phyloP scores from a whole-genome alignment of 37 sponge, comb jelly and placozoan species.

The Eunapius fragilis region DNA sequence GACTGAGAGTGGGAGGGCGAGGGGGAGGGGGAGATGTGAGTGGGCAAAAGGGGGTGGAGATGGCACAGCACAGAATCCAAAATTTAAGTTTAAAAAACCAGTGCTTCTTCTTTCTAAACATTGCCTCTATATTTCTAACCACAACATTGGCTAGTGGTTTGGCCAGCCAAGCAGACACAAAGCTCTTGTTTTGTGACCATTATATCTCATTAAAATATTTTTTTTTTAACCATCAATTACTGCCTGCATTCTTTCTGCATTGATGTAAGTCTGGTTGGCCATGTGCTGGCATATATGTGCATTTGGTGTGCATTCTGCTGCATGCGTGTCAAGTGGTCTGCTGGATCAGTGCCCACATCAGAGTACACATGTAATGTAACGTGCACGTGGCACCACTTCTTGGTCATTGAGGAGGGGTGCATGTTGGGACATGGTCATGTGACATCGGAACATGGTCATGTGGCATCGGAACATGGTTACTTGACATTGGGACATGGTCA shows the following conservation, averaged over 20 bases:
- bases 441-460: too few species aligned
- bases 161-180: background rate
- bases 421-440: too few species aligned
- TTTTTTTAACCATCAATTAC: background rate
- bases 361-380: background rate
- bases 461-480: background rate
- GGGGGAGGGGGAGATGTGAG: background rate
- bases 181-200: background rate
- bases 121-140: background rate
- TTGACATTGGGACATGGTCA: background rate
- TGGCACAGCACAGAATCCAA: too few species aligned
- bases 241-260: background rate
- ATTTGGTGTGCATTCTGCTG: background rate
- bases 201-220: background rate
- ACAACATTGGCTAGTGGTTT: background rate
- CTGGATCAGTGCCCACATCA: background rate
- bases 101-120: too few species aligned
- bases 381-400: too few species aligned
- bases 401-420: too few species aligned
- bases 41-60: too few species aligned
- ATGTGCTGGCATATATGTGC: background rate
- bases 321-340: background rate
- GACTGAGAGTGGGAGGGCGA: background rate
- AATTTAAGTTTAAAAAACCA: too few species aligned
- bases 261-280: too few species aligned